Evolutionary conservation across 2,888 invertebrate species (phyloP), one percentile per base, ranked within the genome.

Genomic region (Rhaphigaster nebulosa): DNA sequence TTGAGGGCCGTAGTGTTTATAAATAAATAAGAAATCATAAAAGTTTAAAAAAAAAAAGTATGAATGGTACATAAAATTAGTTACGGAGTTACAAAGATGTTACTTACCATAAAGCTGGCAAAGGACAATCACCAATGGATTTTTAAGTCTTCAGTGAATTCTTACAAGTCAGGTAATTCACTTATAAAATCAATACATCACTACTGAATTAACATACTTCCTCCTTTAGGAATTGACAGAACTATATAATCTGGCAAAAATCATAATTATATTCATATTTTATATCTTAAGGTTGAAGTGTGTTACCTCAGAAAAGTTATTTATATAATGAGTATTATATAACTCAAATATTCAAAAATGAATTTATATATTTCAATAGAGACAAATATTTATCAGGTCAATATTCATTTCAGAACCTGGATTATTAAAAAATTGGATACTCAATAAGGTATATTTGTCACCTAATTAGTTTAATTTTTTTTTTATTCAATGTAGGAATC

Each of bases 81-180:
- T 20, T 6, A 84, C n/a, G 20, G 26, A 26, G 41, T 15, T 18
- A 65, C 41, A 26, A 26, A 45, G n/a, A 84, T 84, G 45, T n/a
- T 84, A 84, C 84, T 84, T 45, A 84, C 84, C 84, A 84, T 84
- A 84, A 26, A 84, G 45, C 84, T 15, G 26, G 23, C 26, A 50
- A 84, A 45, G 20, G n/a, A 84, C 45, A n/a, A n/a, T 45, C 26
- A 45, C 45, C 5, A 45, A n/a, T 13, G 45, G n/a, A 84, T n/a
- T 84, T 84, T 45, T 84, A 84, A 23, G 84, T 84, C 84, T 84
- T 84, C 84, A 84, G 45, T 84, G 84, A 84, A 84, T 84, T 50
- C 84, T n/a, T 45, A 45, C 45, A 84, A 45, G 45, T n/a, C 6
- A 50, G n/a, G 41, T 84, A 84, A 84, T 84, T 84, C 84, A 84